Base-by-base conservation (phyloP, 2,113 vertebrate genomes). In the Hippocampus guttulatus region DNA sequence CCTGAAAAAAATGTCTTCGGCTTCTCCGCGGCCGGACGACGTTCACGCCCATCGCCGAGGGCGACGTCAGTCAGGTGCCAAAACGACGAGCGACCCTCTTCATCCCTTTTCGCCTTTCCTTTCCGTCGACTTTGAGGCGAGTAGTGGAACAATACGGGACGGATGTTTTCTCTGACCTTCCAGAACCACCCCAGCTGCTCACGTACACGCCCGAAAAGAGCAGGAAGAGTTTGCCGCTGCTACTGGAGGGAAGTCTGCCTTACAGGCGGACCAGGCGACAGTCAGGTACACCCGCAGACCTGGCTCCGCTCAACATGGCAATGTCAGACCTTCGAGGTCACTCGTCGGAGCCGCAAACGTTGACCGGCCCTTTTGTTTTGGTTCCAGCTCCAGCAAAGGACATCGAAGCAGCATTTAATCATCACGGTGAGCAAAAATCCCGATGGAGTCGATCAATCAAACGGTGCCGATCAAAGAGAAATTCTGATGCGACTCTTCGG, bases 51-150 rank as follows among this genome's bases (percentile, higher is more conserved):
- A 92, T 57, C 89, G 91, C 20, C 79, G 94, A 67, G 92, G 93
- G 55, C 74, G 94, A 14, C 92, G 95, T 14, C 94, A 94, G 51
- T 94, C 94, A 89, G 95, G 95, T 96, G 5, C 10, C 41, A 45
- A 45, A 12, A 45, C 10, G 3, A 14, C 10, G 2, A 15, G 0
- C 33, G 33, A 38, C 33, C 33, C 33, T 6, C 33, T 6, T 38
- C 33, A 7, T 38, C 33, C 33, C 33, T 45, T 45, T 14, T 10
- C 20, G 2, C 2, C 5, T n/a, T 54, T n/a, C 33, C 33, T 38
- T 23, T 33, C 23, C 27, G n/a, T 25, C 21, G 8, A 27, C 45
- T 47, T 47, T 15, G 45, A 14, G 5, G 12, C 33, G 33, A 38
- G 33, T 38, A 38, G 60, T 20, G 25, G 27, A 16, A 1, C 30